Evolutionary conservation across 2,888 invertebrate genomes (phyloP), one percentile per base, ranked within the genome.

Genomic region (Tineola bisselliella): DNA sequence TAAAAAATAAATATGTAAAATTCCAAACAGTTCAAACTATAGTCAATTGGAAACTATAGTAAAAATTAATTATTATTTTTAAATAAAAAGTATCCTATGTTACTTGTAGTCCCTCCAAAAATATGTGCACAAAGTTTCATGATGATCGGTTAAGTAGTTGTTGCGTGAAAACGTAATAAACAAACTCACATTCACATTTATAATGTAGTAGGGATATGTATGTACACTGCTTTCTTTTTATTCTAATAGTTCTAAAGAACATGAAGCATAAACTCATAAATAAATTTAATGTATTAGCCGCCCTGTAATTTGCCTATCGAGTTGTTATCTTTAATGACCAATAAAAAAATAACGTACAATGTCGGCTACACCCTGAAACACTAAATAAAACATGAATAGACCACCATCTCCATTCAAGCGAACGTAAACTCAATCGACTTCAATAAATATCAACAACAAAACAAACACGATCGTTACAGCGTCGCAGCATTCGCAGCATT

Each of bases 391-490:
- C 48, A 48, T 48, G 48, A 48, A 48, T 15, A 13, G 8, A 48
- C 15, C 48, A 48, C 48, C 43, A 43, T 4, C 43, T 2, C n/a
- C 43, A 13, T 4, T n/a, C 3, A 48, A 10, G 5, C 8, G 8
- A 2, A 48, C 13, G 10, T 48, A 13, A 48, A 48, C 48, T 10
- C 25, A 54, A 54, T 54, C 18, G 1, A 25, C n/a, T 58, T 8
- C 58, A 58, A 58, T 58, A 58, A 58, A 58, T 58, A n/a, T 11
- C 1, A 19, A 58, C 58, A 19, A n/a, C 33, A n/a, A 58, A 58
- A 58, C 58, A 58, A 58, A 58, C 58, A 58, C 8, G 13, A 58
- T 58, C 58, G 33, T 25, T 15, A 31, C 33, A 6, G 4, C 19
- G 52, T 17, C 15, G 5, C 19, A 18, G 8, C 48, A 17, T 15